phyloP scores from a whole-genome alignment of 2,113 vertebrate species.

The Pithys albifrons region DNA sequence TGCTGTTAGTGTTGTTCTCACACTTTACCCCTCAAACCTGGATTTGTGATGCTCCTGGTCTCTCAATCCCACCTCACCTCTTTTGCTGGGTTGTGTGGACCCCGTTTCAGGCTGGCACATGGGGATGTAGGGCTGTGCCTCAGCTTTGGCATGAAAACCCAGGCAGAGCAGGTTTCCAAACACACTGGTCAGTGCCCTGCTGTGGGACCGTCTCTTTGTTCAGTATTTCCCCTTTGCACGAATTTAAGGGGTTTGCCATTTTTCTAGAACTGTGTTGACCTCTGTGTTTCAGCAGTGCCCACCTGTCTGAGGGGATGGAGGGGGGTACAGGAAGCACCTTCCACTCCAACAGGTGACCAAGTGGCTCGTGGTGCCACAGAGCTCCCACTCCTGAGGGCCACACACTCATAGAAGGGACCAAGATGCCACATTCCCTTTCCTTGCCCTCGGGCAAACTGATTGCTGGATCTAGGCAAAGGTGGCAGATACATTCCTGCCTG shows the following conservation, averaged over 20 bases:
- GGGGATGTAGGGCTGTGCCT: neutral
- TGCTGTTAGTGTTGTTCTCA: neutral
- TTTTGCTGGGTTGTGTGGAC: neutral
- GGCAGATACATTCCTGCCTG: neutral
- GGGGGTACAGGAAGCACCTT: neutral
- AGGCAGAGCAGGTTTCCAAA: neutral
- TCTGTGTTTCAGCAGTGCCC: neutral
- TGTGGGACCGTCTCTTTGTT: neutral
- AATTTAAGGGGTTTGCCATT: neutral
- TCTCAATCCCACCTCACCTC: neutral
- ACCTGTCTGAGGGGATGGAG: rapidly evolving
- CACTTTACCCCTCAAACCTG: neutral
- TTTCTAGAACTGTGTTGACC: neutral
- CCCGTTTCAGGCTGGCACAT: neutral
- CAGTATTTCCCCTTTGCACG: neutral
- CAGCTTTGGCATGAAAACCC: neutral
- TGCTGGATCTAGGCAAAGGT: neutral
- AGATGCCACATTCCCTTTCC: neutral
- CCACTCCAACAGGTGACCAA: neutral
- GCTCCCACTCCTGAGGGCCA: neutral
- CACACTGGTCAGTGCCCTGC: neutral
- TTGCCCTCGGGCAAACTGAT: neutral
- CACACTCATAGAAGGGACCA: rapidly evolving
- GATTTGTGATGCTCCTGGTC: neutral
- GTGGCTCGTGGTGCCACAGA: neutral